Evolutionary conservation across 2,113 vertebrate genomes (phyloP), one percentile per base, ranked within the genome.

Genomic region (Eptesicus fuscus): DNA sequence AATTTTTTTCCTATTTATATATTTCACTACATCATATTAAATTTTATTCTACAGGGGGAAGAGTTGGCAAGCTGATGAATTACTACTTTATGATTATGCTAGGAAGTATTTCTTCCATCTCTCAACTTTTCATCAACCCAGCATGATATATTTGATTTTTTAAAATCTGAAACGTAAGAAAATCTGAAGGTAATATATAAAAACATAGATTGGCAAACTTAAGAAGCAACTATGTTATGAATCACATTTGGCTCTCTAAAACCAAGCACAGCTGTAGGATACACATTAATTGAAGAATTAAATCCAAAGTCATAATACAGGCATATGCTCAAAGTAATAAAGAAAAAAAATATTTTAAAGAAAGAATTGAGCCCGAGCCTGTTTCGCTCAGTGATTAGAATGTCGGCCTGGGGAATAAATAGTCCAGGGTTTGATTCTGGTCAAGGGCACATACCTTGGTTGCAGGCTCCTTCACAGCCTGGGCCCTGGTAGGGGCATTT

Each of bases 221-320:
- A 93, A 82, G 79, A 95, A 96, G 69, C 35, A 97, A 83, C 53
- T 97, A 47, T 95, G 90, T 96, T 80, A 53, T 88, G 96, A 94
- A 94, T 91, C 63, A 97, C 80, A 93, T 79, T 49, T n/a, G 95
- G 30, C 51, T 95, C 90, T 97, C 95, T 94, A 92, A 95, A 73
- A 89, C n/a, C 93, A 97, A 93, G 49, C 44, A 84, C 59, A 93
- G 59, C 30, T 95, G n/a, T 17, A 97, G 94, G 91, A 95, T 92
- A 97, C 97, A 97, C 47, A 93, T 96, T 98, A 96, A 93, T 87
- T 96, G 20, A 92, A 91, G 56, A 96, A 97, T 97, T 97, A 96
- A 96, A 92, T n/a, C 53, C 89, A 93, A 87, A 97, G 79, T 97
- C 86, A 56, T 35, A 90, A 95, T 74, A 85, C 35, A 96, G 95